Base-by-base conservation (phyloP, 2,113 vertebrate genomes). In the Felis chaus region DNA sequence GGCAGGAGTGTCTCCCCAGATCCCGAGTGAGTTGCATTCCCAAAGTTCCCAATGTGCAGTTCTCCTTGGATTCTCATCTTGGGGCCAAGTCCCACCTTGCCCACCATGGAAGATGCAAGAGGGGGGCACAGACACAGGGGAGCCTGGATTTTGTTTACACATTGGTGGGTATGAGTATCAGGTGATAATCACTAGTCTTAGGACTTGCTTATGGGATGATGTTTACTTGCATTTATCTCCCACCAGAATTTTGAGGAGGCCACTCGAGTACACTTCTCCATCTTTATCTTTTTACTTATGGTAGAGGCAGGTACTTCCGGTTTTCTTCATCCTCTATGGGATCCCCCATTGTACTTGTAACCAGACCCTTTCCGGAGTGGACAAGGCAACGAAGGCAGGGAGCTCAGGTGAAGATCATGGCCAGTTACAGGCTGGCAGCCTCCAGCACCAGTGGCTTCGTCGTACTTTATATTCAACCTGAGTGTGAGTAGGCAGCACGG, bases 311-410 rank as follows among this genome's bases (percentile, higher is more conserved):
- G 19, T 11, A 41, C 27, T 33, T 36, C 29, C 21, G 5, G 2
- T 33, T 41, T 94, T 23, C 15, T 48, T 86, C 53, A 7, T 39
- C 29, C n/a, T 90, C 31, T 45, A 63, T 23, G 18, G 55, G 55
- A 48, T 23, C 21, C 16, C 4, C 9, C 10, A 68, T 29, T 84
- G 25, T 39, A 41, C 76, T 71, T 21, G 18, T 11, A 83, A 65
- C 31, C 16, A 23, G 36, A 65, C 12, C 41, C 7, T 63, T 68
- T 21, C 66, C 27, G 31, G 33, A 21, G 68, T 36, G 63, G 13
- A 4, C 1, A 33, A 3, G 1, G 3, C 3, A 33, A 1, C 8
- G 7, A 71, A 57, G 31, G 12, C 5, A 23, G 8, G 14, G 23
- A 90, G 66, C 21, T 25, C 45, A 74, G 68, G 2, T 15, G n/a